Conservation (phyloP, 1,140 invertebrate genomes). For the Panulirus ornatus region DNA sequence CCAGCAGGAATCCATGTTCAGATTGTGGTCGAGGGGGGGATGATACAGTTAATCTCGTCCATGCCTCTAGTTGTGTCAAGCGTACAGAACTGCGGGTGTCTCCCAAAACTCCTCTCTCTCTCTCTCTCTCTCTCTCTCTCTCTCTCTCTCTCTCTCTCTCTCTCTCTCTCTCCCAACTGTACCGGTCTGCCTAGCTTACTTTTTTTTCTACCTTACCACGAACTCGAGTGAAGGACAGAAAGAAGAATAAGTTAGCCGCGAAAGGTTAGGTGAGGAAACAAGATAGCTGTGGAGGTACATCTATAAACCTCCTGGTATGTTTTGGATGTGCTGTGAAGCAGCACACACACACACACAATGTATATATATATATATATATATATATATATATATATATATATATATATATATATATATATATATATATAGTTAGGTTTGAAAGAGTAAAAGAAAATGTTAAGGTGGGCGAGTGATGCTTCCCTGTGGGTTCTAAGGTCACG, state of each 20-base stretch:
- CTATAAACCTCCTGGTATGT: no score
- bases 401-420: conserved; percentile 3
- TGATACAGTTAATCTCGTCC: no score
- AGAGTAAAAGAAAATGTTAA: no score
- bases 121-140: conserved; percentile 35
- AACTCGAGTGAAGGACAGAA: neutral
- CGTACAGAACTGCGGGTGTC: neutral
- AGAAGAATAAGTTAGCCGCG: neutral
- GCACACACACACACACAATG: neutral
- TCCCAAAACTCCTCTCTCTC: neutral
- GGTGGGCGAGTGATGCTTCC: no score
- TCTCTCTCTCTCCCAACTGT: conserved; percentile 11
- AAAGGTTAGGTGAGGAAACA: no score
- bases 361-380: conserved; percentile 13
- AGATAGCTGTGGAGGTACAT: neutral
- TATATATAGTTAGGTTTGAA: neutral
- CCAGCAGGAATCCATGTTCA: no score
- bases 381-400: conserved; percentile 11
- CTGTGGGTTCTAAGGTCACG: no score
- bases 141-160: conserved; percentile 7
- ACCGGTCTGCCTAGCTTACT: no score
- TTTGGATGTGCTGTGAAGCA: no score
- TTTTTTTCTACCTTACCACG: neutral
- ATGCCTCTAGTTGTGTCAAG: no score
- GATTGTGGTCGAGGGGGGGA: no score